These are phyloP conservation scores for Geopemphigus sp. DNA, from an alignment of 1,140 invertebrate species.

Conservation along the genomic window DNA sequence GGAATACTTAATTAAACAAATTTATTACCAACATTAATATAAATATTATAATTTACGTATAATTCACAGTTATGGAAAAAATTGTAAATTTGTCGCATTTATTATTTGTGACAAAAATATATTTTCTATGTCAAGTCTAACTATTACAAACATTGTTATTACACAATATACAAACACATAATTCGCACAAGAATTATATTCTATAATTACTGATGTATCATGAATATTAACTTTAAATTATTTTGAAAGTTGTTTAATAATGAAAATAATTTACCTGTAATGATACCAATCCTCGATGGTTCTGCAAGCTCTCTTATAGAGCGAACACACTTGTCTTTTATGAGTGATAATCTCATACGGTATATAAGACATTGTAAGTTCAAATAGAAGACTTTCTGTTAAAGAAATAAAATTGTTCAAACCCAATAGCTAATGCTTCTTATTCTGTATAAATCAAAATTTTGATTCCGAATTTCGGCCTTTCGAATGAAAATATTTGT, in stretches of 20 bases:
- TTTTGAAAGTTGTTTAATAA: neutral
- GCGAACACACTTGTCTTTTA: conserved; percentile 67
- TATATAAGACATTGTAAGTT: conserved; percentile 41
- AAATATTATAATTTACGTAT: too few species aligned
- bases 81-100: too few species aligned
- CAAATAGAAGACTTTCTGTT: neutral
- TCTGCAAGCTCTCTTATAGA: conserved; percentile 68
- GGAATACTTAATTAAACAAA: too few species aligned
- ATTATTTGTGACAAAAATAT: too few species aligned
- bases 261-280: conserved; percentile 48
- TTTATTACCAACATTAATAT: too few species aligned
- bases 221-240: neutral
- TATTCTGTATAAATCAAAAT: too few species aligned
- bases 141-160: too few species aligned
- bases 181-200: neutral
- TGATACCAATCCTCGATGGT: conserved; percentile 60
- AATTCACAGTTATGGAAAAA: too few species aligned
- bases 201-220: neutral
- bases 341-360: conserved; percentile 59
- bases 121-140: too few species aligned
- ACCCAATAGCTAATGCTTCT: neutral
- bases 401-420: neutral
- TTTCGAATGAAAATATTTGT: neutral
- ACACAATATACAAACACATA: too few species aligned
- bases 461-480: neutral